phyloP scores from a whole-genome alignment of 2,888 invertebrate species.

The Pardosa pseudoannulata region DNA sequence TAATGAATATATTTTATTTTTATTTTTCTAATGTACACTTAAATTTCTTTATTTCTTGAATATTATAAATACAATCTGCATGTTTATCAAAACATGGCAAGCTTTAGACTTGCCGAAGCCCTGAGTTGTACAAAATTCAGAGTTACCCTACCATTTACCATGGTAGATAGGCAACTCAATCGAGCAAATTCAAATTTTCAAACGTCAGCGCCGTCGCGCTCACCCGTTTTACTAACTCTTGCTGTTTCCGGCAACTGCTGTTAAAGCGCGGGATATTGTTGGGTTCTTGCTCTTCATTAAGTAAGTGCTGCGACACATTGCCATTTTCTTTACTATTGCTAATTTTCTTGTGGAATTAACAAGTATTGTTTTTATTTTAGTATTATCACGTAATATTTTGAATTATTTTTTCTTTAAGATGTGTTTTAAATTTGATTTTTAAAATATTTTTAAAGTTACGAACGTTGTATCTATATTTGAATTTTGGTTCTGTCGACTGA shows the following conservation, averaged over 20 bases:
- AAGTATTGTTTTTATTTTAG: conserved; percentile 4
- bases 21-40: no score
- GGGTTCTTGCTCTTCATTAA: background rate
- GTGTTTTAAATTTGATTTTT: background rate
- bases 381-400: background rate
- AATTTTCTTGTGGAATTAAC: no score
- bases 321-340: conserved; percentile 57
- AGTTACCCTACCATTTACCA: no score
- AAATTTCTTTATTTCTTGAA: no score
- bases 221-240: conserved; percentile 5
- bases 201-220: conserved; percentile 46
- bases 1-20: no score
- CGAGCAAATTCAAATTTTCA: conserved; percentile 65
- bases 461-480: no score
- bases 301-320: conserved; percentile 31
- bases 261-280: conserved; percentile 52
- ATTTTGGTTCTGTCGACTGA: no score
- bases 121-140: no score
- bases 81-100: no score
- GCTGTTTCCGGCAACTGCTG: conserved; percentile 37
- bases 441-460: no score
- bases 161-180: conserved; percentile 60
- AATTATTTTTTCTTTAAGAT: background rate
- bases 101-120: no score
- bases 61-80: no score